These are phyloP conservation scores for Coremacera marginata DNA, from an alignment of 2,888 invertebrate genomes.

Conservation along the genomic window DNA sequence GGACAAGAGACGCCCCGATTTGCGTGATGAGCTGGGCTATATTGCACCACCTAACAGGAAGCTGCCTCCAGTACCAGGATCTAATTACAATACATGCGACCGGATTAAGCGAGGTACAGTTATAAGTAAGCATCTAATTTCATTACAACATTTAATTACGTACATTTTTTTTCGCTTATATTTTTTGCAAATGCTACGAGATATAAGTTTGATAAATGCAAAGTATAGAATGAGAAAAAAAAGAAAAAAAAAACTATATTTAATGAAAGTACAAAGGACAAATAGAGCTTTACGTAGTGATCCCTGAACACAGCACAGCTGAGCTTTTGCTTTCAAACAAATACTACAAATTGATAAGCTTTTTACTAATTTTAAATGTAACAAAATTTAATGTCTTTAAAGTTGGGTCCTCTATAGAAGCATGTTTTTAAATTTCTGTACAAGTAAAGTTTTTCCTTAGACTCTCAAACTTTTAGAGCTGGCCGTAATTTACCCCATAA, in stretches of 20 bases:
- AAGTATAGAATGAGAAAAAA: not conserved
- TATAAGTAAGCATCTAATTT: slow-evolving; percentile 81
- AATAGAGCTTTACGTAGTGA: slow-evolving; percentile 9
- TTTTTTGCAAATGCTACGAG: slow-evolving; percentile 28
- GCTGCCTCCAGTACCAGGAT: slow-evolving; percentile 91
- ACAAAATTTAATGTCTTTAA: too few species aligned
- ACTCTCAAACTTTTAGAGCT: too few species aligned
- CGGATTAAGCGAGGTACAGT: slow-evolving; percentile 93
- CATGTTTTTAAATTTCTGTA: too few species aligned
- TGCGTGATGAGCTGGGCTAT: slow-evolving; percentile 91
- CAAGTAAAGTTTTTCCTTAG: too few species aligned
- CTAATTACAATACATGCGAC: slow-evolving; percentile 94
- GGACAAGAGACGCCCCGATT: slow-evolving; percentile 85
- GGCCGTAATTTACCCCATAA: too few species aligned
- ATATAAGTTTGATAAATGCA: slow-evolving; percentile 3
- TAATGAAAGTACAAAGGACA: not conserved
- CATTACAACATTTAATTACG: slow-evolving; percentile 65
- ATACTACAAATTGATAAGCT: not conserved
- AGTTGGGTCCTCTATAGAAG: too few species aligned
- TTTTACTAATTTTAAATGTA: too few species aligned
- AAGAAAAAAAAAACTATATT: not conserved
- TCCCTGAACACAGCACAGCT: not conserved
- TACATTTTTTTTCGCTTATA: slow-evolving; percentile 40
- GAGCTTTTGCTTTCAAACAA: not conserved
- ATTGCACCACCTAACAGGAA: slow-evolving; percentile 94